Evolutionary conservation across 2,888 invertebrate species (phyloP).

Genomic region (Sycophila texana): DNA sequence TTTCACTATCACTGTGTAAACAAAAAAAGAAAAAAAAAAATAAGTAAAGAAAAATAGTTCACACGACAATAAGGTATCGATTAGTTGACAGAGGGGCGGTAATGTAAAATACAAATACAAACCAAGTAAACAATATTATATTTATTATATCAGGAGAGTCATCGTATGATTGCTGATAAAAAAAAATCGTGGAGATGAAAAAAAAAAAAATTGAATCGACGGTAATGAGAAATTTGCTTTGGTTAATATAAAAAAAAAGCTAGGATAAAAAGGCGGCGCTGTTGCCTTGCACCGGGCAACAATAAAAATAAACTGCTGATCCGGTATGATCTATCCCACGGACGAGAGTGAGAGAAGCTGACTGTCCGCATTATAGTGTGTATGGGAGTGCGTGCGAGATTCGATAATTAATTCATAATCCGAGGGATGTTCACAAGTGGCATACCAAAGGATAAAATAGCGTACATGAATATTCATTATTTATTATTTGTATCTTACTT

Average conservation of each 20-base stretch:
- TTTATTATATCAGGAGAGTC: conserved; percentile 71
- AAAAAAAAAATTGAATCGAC: conserved; percentile 1
- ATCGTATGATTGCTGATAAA: conserved; percentile 63
- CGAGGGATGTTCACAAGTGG: conserved; percentile 60
- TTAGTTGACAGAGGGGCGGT: conserved; percentile 71
- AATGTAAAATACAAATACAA: conserved; percentile 75
- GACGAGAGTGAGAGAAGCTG: conserved; percentile 9
- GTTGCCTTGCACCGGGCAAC: conserved; percentile 28
- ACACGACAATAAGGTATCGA: conserved; percentile 76
- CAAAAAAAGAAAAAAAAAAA: conserved; percentile 31
- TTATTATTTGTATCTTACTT: conserved; percentile 66
- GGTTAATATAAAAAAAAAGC: background rate
- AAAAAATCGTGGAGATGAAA: conserved; percentile 42
- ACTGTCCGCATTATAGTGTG: conserved; percentile 8
- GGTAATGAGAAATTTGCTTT: conserved; percentile 7
- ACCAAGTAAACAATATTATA: conserved; percentile 74
- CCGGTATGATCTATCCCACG: conserved; percentile 32
- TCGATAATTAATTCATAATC: conserved; percentile 62
- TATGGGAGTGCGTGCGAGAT: conserved; percentile 57
- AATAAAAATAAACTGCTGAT: conserved; percentile 1
- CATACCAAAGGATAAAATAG: conserved; percentile 68
- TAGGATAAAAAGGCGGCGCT: conserved; percentile 36
- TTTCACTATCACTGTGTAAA: conserved; percentile 58
- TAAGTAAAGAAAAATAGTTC: conserved; percentile 67
- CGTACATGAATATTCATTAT: conserved; percentile 66